phyloP scores from a whole-genome alignment of 2,113 vertebrate genomes.

The Melanocharis versteri region DNA sequence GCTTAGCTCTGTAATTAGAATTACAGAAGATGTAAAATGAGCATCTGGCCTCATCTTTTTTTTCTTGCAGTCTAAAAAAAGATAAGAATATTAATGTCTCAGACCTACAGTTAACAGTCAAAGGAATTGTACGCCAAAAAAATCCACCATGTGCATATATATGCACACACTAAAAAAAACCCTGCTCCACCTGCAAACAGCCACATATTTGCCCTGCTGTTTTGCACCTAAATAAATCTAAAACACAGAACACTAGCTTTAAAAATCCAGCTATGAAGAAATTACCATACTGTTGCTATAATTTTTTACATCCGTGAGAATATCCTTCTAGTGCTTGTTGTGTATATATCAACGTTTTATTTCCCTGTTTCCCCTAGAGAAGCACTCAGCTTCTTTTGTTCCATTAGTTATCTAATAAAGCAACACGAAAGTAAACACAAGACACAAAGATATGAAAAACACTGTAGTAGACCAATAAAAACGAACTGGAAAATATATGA shows the following conservation, averaged over 20 bases:
- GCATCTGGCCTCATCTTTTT: neutral
- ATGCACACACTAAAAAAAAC: neutral
- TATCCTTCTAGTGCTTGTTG: neutral
- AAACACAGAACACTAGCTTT: neutral
- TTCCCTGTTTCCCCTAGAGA: neutral
- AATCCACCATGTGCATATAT: neutral
- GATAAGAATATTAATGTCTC: neutral
- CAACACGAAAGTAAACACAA: neutral
- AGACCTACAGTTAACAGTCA: neutral
- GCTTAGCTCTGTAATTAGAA: neutral
- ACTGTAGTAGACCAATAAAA: neutral
- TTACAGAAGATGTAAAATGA: neutral
- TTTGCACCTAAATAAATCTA: neutral
- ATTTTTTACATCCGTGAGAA: neutral
- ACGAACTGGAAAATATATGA: neutral
- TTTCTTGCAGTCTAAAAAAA: neutral
- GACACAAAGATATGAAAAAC: neutral
- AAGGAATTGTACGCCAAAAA: neutral
- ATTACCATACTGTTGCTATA: neutral
- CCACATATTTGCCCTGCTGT: neutral
- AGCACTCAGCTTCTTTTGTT: neutral
- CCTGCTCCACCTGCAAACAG: neutral
- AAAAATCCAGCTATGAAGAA: neutral
- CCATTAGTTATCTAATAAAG: neutral
- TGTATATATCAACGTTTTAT: neutral